Conservation (phyloP, 2,113 vertebrate species). For the Zosterops hypoxanthus region DNA sequence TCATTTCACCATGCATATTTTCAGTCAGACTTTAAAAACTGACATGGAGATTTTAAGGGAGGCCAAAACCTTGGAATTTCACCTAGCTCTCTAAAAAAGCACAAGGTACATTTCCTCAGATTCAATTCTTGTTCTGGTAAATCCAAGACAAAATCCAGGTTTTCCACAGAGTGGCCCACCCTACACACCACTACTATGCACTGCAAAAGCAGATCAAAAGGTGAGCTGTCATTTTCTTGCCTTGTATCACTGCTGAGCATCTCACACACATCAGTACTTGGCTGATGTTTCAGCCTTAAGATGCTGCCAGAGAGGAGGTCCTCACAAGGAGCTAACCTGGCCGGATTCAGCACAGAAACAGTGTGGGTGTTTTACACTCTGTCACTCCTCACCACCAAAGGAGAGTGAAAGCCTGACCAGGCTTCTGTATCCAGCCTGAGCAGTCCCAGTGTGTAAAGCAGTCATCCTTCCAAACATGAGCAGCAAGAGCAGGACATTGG, state of each 20-base stretch:
- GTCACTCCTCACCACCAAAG: not conserved
- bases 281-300: not conserved
- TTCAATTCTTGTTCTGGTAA: not conserved
- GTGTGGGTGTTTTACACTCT: not conserved
- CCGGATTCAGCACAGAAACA: not conserved
- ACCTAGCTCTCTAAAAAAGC: not conserved
- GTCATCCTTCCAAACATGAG: not conserved
- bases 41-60: not conserved
- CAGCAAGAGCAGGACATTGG: not conserved
- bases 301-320: not conserved
- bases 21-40: not conserved
- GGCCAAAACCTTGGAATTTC: not conserved
- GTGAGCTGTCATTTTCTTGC: not conserved
- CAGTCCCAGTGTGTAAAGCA: not conserved
- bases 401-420: not conserved
- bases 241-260: not conserved
- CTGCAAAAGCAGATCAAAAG: not conserved
- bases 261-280: not conserved
- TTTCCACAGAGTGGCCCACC: not conserved
- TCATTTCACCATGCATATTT: not conserved
- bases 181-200: not conserved
- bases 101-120: not conserved
- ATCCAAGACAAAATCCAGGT: not conserved
- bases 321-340: not conserved
- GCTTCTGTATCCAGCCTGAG: not conserved